These are phyloP conservation scores for Poecile montanus DNA, from an alignment of 2,797 vertebrate species.

Conservation along the genomic window DNA sequence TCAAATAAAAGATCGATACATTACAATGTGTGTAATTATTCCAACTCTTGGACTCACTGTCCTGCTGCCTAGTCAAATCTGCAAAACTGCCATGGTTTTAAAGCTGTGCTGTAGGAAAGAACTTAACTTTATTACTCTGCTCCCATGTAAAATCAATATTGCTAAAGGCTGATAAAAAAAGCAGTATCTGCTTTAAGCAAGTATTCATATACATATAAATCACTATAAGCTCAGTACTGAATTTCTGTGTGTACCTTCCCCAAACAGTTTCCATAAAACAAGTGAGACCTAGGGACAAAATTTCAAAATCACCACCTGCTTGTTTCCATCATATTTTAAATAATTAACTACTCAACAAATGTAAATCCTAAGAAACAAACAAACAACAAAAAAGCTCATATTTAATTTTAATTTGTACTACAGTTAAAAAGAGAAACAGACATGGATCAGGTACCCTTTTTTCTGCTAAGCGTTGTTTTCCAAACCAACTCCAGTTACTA, in stretches of 20 bases:
- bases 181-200: background rate
- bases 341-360: background rate
- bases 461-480: background rate
- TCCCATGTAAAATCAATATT: background rate
- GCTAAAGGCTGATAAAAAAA: background rate
- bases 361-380: background rate
- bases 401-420: background rate
- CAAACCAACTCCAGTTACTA: background rate
- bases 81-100: background rate
- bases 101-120: background rate
- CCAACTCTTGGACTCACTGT: background rate
- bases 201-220: background rate
- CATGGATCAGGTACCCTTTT: background rate
- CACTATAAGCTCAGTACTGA: background rate
- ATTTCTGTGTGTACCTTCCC: background rate
- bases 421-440: background rate
- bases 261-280: background rate
- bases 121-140: background rate
- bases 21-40: background rate
- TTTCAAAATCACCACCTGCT: constrained; percentile 33
- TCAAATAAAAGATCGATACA: background rate
- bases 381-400: background rate
- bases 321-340: constrained; percentile 6
- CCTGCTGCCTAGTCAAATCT: background rate
- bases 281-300: background rate